A percentile compares a stretch with the other conserved stretches of the same genome.
phyloP scores from a whole-genome alignment of 2,888 invertebrate genomes.

The Julus scandinavius region DNA sequence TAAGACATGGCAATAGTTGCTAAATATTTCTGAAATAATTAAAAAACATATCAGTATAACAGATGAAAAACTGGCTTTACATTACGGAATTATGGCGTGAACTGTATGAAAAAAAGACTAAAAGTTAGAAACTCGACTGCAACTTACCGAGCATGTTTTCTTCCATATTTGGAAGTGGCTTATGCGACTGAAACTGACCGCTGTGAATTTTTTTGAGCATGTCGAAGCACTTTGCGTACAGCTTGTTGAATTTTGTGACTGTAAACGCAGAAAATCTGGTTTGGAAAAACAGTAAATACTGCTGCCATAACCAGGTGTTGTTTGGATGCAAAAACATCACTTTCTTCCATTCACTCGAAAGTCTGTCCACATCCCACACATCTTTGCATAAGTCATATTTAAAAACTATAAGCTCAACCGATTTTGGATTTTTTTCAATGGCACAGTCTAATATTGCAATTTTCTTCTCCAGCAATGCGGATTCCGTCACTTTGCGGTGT shows the following conservation, averaged over 20 bases:
- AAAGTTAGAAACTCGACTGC: too few species aligned
- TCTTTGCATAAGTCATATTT: constrained; percentile 64
- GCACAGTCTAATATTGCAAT: constrained; percentile 66
- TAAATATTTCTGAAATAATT: constrained; percentile 63
- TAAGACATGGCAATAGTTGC: constrained; percentile 64
- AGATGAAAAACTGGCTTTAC: too few species aligned
- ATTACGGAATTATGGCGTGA: too few species aligned
- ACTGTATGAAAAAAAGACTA: too few species aligned
- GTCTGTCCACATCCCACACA: constrained; percentile 63
- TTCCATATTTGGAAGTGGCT: constrained; percentile 62
- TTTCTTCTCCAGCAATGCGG: constrained; percentile 65
- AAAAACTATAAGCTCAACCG: constrained; percentile 64
- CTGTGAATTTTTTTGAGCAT: constrained; percentile 63
- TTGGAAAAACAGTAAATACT: constrained; percentile 65
- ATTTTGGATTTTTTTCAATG: constrained; percentile 64
- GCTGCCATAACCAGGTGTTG: constrained; percentile 65
- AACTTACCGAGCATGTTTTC: constrained; percentile 62
- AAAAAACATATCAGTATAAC: too few species aligned
- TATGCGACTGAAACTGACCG: constrained; percentile 64
- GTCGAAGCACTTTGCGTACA: constrained; percentile 65
- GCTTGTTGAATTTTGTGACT: constrained; percentile 62
- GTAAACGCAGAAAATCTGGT: constrained; percentile 64
- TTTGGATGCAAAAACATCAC: constrained; percentile 66
- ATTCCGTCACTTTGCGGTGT: constrained; percentile 57
- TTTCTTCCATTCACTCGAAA: constrained; percentile 65